Percentiles rank a stretch among this genome's conserved stretches.
These are phyloP conservation scores for Dolichallabes microphthalmus DNA, from an alignment of 2,113 vertebrate genomes.

Conservation along the genomic window DNA sequence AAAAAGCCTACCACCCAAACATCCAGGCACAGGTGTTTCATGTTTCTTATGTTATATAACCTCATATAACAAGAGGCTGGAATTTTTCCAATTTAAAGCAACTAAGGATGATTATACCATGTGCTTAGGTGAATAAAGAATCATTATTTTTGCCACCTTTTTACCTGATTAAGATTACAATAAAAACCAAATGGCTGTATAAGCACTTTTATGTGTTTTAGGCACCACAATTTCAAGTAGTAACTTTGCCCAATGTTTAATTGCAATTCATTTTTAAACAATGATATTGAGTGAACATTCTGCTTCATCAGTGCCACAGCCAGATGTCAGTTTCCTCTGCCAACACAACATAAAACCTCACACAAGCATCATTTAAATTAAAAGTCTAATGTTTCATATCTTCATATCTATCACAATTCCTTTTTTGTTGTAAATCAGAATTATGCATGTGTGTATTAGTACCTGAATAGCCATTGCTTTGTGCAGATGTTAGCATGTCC, in stretches of 20 bases:
- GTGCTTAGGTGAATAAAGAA: not conserved
- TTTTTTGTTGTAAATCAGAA: not conserved
- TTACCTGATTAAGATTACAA: not conserved
- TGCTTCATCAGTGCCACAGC: not conserved
- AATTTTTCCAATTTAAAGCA: too few relatives aligned
- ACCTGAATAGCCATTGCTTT: slow-evolving; percentile 91
- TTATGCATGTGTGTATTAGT: slow-evolving; percentile 49
- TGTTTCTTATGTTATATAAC: too few relatives aligned
- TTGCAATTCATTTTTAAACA: not conserved
- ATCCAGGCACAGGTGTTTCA: too few relatives aligned
- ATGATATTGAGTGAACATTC: not conserved
- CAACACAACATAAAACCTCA: not conserved
- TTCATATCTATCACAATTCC: not conserved
- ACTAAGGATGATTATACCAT: not conserved
- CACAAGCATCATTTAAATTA: not conserved
- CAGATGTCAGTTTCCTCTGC: not conserved
- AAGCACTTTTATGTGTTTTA: not conserved
- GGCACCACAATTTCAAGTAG: not conserved
- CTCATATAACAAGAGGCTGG: too few relatives aligned
- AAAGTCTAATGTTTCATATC: not conserved
- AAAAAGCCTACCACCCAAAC: too few relatives aligned
- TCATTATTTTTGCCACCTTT: not conserved
- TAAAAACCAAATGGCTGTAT: not conserved
- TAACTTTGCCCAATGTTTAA: not conserved
- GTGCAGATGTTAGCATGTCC: slow-evolving; percentile 90